Evolutionary conservation across 1,140 invertebrate genomes (phyloP), one percentile per base, ranked within the genome.

Genomic region (Musca domestica): DNA sequence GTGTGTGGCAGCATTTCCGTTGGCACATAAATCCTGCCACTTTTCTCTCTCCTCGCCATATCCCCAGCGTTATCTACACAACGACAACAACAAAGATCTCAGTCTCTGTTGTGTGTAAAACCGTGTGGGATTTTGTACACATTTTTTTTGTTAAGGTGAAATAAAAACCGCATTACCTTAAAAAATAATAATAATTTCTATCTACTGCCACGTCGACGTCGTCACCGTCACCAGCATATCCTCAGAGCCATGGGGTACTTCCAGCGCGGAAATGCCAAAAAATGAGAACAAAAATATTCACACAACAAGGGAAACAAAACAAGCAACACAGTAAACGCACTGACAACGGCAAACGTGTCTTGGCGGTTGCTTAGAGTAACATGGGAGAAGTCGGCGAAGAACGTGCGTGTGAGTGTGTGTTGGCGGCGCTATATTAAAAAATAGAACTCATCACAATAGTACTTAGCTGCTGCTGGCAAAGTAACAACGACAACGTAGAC

Each of bases 131-230:
- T 41, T 41, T 41, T 41, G 27, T 30, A 9, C 9, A 30, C 9
- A 30, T 30, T 4, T 30, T 41, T 41, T 10, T 49, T 49, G n/a
- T 49, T 49, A 49, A 49, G 48, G 48, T 49, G 48, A 49, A 49
- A 49, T 49, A 49, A 49, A 49, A 49, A 49, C 48, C 48, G 48
- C 48, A 49, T 49, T 49, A 49, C 48, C 48, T 49, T 49, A 49
- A 49, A 17, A 49, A 19, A 49, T 19, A 49, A 49, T 19, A 49
- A 49, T 49, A 49, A 49, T 49, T 49, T 49, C 19, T n/a, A 49
- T 49, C 15, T 49, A n/a, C n/a, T n/a, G n/a, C 48, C 2, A 49
- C 48, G 48, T 5, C n/a, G 48, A 2, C 34, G 12, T 2, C 34
- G 5, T n/a, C n/a, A 12, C 10, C 10, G 34, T 41, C 34, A 41